Percentiles rank a stretch among this genome's conserved stretches.
phyloP scores from a whole-genome alignment of 2,113 vertebrate species.

The Hirundichthys speculiger region DNA sequence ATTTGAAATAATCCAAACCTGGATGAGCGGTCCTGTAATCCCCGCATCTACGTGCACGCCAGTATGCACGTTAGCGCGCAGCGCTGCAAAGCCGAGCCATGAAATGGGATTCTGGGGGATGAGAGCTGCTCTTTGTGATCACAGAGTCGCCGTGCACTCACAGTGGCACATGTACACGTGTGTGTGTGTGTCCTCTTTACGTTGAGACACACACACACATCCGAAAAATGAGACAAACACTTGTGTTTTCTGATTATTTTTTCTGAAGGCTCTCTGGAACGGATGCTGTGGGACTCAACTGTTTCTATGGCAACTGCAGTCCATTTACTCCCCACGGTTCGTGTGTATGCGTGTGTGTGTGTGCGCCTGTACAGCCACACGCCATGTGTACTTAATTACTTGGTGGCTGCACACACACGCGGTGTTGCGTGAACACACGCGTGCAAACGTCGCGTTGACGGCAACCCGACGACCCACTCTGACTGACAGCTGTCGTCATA shows the following conservation, averaged over 20 bases:
- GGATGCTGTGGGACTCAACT: constrained; percentile 72
- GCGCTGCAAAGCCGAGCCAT: constrained; percentile 54
- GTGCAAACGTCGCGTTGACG: constrained; percentile 1
- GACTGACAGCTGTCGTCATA: constrained; percentile 53
- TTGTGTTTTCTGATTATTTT: constrained; percentile 66
- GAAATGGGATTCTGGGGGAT: constrained; percentile 73
- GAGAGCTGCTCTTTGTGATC: constrained; percentile 75
- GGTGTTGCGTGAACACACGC: constrained; percentile 1
- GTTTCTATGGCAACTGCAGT: constrained; percentile 81
- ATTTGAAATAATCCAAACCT: constrained; percentile 67
- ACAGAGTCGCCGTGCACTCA: constrained; percentile 55
- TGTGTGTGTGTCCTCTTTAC: constrained; percentile 30
- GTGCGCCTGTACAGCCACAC: constrained; percentile 3
- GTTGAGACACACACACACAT: constrained; percentile 44
- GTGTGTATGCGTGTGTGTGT: neutral
- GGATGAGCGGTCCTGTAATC: constrained; percentile 52
- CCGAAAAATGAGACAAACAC: constrained; percentile 75
- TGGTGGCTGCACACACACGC: constrained; percentile 2
- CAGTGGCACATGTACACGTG: constrained; percentile 5
- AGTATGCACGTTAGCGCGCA: constrained; percentile 40
- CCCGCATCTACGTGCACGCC: constrained; percentile 17
- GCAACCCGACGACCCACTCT: constrained; percentile 34
- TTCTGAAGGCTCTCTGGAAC: constrained; percentile 66
- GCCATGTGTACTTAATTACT: neutral
- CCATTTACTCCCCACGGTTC: constrained; percentile 67